A percentile compares a stretch with the other conserved stretches of the same genome.
These are phyloP conservation scores for Poeciliopsis turneri DNA, from an alignment of 2,797 vertebrate species.

Conservation along the genomic window DNA sequence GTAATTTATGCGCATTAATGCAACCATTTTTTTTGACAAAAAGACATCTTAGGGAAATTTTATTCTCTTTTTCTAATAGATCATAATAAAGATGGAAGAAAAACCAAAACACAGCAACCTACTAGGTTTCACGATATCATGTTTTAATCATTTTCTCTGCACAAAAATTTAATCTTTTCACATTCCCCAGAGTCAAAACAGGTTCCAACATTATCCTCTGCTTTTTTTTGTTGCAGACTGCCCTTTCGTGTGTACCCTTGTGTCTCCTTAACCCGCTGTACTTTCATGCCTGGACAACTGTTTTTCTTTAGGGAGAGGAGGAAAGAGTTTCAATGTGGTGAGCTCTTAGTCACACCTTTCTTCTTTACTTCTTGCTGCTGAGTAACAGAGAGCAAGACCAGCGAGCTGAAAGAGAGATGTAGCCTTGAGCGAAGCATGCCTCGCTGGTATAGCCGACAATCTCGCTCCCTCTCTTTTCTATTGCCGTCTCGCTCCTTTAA, in stretches of 20 bases:
- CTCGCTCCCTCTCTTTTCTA: conserved; percentile 27
- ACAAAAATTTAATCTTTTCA: background rate
- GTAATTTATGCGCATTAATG: background rate
- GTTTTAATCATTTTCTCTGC: background rate
- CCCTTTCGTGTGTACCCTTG: conserved; percentile 27
- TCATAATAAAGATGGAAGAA: background rate
- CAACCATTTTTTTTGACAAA: background rate
- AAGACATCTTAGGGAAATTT: background rate
- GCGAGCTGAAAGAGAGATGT: conserved; percentile 33
- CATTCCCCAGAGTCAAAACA: conserved; percentile 7
- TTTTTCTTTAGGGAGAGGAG: conserved; percentile 37
- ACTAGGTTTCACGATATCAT: background rate
- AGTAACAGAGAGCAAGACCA: conserved; percentile 62
- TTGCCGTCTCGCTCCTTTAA: conserved; percentile 27
- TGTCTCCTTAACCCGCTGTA: conserved; percentile 48
- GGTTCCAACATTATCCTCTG: conserved; percentile 9
- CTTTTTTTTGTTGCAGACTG: conserved; percentile 23
- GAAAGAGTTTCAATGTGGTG: conserved; percentile 56
- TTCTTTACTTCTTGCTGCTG: conserved; percentile 61
- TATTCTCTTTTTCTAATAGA: background rate
- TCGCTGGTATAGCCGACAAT: conserved; percentile 69
- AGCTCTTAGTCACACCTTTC: conserved; percentile 66
- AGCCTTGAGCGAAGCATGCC: conserved; percentile 70
- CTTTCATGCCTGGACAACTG: conserved; percentile 69
- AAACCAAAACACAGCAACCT: background rate